Evolutionary conservation across 2,888 invertebrate genomes (phyloP).

Genomic region (Drosophila anomalata): DNA sequence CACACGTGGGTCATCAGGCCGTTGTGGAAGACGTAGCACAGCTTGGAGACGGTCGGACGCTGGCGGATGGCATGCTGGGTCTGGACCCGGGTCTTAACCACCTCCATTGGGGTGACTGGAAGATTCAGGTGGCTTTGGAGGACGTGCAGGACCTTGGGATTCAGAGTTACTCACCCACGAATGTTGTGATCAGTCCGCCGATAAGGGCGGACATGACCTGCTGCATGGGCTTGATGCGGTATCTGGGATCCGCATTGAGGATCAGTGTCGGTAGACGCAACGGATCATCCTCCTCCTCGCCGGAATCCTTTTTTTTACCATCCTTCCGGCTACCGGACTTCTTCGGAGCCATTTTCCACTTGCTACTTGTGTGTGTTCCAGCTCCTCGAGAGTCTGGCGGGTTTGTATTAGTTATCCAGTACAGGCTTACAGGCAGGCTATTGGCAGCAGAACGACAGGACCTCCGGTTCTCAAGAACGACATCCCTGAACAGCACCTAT

Average conservation of each 20-base stretch:
- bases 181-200: slow-evolving; percentile 93
- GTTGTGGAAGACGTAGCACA: slow-evolving; percentile 97
- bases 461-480: slow-evolving; percentile 8
- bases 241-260: slow-evolving; percentile 88
- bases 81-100: slow-evolving; percentile 98
- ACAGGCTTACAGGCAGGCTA: background rate
- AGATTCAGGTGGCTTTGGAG: background rate
- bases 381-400: background rate
- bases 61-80: slow-evolving; percentile 87
- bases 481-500: slow-evolving; percentile 15
- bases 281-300: slow-evolving; percentile 24
- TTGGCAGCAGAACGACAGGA: slow-evolving; percentile 2
- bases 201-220: slow-evolving; percentile 83
- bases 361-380: background rate
- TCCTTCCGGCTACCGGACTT: background rate
- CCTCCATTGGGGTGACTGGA: slow-evolving; percentile 98
- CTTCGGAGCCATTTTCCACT: slow-evolving; percentile 15
- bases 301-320: background rate
- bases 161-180: slow-evolving; percentile 88
- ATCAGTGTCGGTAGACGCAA: slow-evolving; percentile 36
- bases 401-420: background rate
- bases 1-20: slow-evolving; percentile 99
- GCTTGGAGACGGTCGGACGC: slow-evolving; percentile 90
- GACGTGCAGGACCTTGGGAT: background rate
- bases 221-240: slow-evolving; percentile 85